A percentile compares a stretch with the other conserved stretches of the same genome.
These are phyloP conservation scores for Ostrea edulis DNA, from an alignment of 1,140 invertebrate species.

Conservation along the genomic window DNA sequence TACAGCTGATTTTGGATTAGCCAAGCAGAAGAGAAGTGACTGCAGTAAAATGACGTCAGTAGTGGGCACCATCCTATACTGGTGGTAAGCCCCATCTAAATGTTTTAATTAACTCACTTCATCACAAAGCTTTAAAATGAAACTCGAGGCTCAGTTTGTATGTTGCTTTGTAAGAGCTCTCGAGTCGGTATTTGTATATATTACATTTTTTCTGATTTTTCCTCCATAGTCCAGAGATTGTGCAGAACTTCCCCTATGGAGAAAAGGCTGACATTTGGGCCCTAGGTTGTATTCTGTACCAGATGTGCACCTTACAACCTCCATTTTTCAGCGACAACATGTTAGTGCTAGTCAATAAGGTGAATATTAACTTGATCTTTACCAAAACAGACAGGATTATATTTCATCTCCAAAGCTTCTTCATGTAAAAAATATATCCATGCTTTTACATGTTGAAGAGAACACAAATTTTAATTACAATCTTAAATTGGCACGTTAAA, in stretches of 20 bases:
- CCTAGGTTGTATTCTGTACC: slow-evolving; percentile 79
- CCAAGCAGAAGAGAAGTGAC: slow-evolving; percentile 79
- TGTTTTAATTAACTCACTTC: too few relatives aligned
- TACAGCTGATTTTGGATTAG: slow-evolving; percentile 79
- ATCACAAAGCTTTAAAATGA: too few relatives aligned
- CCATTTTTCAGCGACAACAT: slow-evolving; percentile 79
- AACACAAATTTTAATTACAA: too few relatives aligned
- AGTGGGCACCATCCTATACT: slow-evolving; percentile 80
- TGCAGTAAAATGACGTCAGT: slow-evolving; percentile 79
- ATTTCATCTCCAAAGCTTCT: too few relatives aligned
- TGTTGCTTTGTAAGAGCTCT: background rate
- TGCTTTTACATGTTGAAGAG: too few relatives aligned
- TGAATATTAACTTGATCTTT: slow-evolving; percentile 50
- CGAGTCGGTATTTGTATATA: background rate
- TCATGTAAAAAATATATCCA: too few relatives aligned
- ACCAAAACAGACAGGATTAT: too few relatives aligned
- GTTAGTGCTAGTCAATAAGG: slow-evolving; percentile 77
- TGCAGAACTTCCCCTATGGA: slow-evolving; percentile 79
- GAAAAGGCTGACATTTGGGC: slow-evolving; percentile 81
- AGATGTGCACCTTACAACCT: slow-evolving; percentile 78
- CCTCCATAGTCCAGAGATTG: slow-evolving; percentile 78
- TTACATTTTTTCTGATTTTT: background rate
- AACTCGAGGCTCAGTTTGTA: too few relatives aligned
- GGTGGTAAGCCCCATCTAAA: slow-evolving; percentile 74
- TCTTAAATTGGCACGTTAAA: too few relatives aligned